These are phyloP conservation scores for Heliopora coerulea DNA, from an alignment of 92 coral and sea anemone species.

Conservation along the genomic window DNA sequence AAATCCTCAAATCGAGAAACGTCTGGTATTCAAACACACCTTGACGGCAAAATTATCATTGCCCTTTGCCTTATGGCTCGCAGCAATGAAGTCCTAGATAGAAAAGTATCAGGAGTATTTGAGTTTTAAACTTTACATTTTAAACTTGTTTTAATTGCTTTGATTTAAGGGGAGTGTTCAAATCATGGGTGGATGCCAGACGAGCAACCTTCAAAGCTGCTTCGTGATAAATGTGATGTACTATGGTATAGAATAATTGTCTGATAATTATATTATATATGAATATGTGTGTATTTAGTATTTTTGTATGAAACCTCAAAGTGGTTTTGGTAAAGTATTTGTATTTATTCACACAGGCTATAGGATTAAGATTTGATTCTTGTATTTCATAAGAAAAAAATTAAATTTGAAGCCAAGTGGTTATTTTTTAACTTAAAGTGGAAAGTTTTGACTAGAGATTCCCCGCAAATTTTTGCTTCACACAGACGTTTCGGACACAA, in stretches of 20 bases:
- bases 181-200: slow-evolving; percentile 33
- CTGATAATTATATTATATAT: background rate
- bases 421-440: too few relatives aligned
- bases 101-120: background rate
- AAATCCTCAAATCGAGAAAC: too few relatives aligned
- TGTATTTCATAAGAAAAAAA: background rate
- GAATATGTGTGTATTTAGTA: background rate
- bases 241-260: slow-evolving; percentile 5
- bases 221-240: background rate
- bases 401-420: background rate
- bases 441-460: too few relatives aligned
- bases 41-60: too few relatives aligned
- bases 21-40: too few relatives aligned
- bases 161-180: slow-evolving; percentile 28
- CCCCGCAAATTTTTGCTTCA: too few relatives aligned
- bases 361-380: background rate
- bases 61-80: too few relatives aligned
- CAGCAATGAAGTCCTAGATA: background rate
- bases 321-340: background rate
- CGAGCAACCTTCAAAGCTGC: slow-evolving; percentile 15
- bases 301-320: background rate
- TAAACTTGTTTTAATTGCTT: background rate
- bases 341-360: background rate
- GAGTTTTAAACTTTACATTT: background rate
- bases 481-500: too few relatives aligned